Conservation (phyloP, 2,888 invertebrate species). For the Calliphora vomitoria region DNA sequence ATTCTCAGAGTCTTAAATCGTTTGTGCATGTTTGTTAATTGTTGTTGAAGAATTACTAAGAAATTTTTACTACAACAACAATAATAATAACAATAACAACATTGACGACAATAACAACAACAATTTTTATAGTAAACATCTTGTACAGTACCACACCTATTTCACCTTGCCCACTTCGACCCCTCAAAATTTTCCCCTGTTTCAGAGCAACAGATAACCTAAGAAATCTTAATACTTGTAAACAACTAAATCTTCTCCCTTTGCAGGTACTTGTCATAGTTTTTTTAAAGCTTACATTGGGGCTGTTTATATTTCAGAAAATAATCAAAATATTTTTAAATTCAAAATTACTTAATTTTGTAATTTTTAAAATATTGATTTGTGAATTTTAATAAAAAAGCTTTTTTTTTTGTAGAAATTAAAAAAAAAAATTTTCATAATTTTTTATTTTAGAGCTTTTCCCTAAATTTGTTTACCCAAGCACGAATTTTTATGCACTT, state of each 20-base stretch:
- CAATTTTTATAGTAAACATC: slow-evolving; percentile 52
- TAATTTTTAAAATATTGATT: no score
- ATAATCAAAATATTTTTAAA: no score
- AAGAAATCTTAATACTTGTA: slow-evolving; percentile 19
- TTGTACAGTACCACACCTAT: slow-evolving; percentile 63
- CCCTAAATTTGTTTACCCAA: no score
- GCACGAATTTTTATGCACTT: no score
- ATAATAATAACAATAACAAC: slow-evolving; percentile 28
- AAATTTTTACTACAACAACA: slow-evolving; percentile 53
- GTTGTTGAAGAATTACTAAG: slow-evolving; percentile 62
- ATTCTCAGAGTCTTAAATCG: slow-evolving; percentile 7
- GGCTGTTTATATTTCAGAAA: no score
- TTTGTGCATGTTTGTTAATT: slow-evolving; percentile 34
- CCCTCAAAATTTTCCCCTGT: slow-evolving; percentile 46
- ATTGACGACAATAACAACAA: slow-evolving; percentile 1
- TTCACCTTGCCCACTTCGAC: slow-evolving; percentile 16
- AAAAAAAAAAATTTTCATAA: no score
- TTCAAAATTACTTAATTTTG: no score
- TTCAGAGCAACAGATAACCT: background rate
- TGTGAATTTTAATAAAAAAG: no score
- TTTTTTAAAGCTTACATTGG: slow-evolving; percentile 17
- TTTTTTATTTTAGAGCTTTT: no score
- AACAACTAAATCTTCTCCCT: slow-evolving; percentile 39
- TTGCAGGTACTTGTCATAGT: slow-evolving; percentile 10
- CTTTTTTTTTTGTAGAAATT: no score